Conservation (phyloP, 1,140 invertebrate species). For the Mylabris phalerata region DNA sequence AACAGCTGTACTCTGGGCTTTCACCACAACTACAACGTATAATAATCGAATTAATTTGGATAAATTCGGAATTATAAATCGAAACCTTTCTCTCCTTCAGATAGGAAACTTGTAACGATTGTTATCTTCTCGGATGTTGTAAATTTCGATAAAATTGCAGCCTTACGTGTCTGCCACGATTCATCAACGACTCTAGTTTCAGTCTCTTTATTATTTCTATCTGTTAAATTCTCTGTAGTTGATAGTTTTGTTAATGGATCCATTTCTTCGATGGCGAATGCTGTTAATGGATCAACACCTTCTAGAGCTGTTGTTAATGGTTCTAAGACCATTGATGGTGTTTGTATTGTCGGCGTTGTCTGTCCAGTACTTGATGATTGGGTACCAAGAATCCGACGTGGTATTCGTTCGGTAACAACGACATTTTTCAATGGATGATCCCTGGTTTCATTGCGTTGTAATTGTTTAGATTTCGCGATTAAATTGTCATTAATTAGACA, state of each 20-base stretch:
- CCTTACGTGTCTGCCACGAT: slow-evolving; percentile 66
- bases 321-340: slow-evolving; percentile 45
- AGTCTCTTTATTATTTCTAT: slow-evolving; percentile 12
- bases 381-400: slow-evolving; percentile 42
- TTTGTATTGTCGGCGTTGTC: slow-evolving; percentile 43
- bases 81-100: slow-evolving; percentile 71
- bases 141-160: slow-evolving; percentile 74
- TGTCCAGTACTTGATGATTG: slow-evolving; percentile 46
- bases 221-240: slow-evolving; percentile 5
- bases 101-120: slow-evolving; percentile 80
- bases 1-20: slow-evolving; percentile 68
- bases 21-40: slow-evolving; percentile 60
- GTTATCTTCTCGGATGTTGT: slow-evolving; percentile 88
- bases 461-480: background rate
- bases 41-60: slow-evolving; percentile 8
- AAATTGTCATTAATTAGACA: slow-evolving; percentile 1
- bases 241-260: slow-evolving; percentile 58
- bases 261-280: slow-evolving; percentile 59
- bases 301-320: slow-evolving; percentile 56
- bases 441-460: slow-evolving; percentile 21
- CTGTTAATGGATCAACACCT: slow-evolving; percentile 66
- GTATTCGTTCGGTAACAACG: slow-evolving; percentile 45
- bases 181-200: slow-evolving; percentile 52
- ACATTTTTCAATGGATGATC: slow-evolving; percentile 53
- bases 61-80: slow-evolving; percentile 17